Base-by-base conservation (phyloP, 2,113 vertebrate species). In the Corythornis cristatus region DNA sequence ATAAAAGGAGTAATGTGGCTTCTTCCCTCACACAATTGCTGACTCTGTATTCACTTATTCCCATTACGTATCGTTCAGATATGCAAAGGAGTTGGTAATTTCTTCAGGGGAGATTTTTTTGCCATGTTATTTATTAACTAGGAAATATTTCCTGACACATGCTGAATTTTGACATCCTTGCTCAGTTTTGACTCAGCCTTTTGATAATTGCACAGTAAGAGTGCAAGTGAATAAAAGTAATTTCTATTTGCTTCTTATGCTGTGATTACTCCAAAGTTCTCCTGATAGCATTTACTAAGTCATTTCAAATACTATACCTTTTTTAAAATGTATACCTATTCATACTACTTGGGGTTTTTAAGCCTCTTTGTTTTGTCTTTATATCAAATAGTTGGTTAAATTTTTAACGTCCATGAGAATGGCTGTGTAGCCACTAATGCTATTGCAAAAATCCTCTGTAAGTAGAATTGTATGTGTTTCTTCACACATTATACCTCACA, bases 51-150 rank as follows among this genome's bases (percentile, higher is more conserved):
- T 57, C 50, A 5, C 73, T 92, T 88, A 81, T 72, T 87, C 65
- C 88, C 75, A 70, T 60, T 70, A 91, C 75, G 43, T 85, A 94
- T 56, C 56, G 74, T 78, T 83, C 58, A 48, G 78, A 92, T 83
- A 46, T 35, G 65, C 89, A 77, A 75, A 91, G 48, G 42, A 80
- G 62, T 21, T 64, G 23, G 51, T 92, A 91, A 90, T 85, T 93
- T 96, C 85, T 93, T 93, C 90, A 87, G 88, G 92, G 78, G 42
- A 92, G 74, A 93, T 91, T 93, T 96, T 37, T 54, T 50, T 93
- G 91, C 93, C 21, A 31, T 29, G 26, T 72, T 90, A 88, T 45
- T 40, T 67, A 67, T 85, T 78, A 60, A 37, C 58, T 42, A n/a
- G 53, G 61, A 91, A 93, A 73, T 90, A 93, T 85, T 86, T 94